A percentile compares a stretch with the other conserved stretches of the same genome.
Evolutionary conservation across 2,113 vertebrate genomes (phyloP).

Genomic region (Alaudala cheleensis): DNA sequence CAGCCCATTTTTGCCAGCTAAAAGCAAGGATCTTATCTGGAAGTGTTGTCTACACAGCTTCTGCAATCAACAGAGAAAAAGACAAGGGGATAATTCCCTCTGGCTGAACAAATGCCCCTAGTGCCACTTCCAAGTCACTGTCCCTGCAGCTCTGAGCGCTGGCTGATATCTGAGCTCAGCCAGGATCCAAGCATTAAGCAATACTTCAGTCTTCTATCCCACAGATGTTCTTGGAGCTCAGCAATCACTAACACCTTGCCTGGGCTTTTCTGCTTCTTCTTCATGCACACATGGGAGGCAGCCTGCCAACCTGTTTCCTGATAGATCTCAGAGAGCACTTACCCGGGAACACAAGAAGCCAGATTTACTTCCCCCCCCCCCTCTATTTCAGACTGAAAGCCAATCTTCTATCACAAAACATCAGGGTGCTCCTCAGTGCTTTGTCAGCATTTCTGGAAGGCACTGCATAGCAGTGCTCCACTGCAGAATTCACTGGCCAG

Average conservation of each 20-base stretch:
- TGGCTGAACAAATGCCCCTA: background rate
- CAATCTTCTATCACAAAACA: background rate
- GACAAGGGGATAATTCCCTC: background rate
- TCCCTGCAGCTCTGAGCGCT: background rate
- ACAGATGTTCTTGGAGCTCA: background rate
- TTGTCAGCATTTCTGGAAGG: background rate
- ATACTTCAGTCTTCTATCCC: background rate
- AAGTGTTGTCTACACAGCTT: background rate
- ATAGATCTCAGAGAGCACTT: background rate
- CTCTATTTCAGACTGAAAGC: background rate
- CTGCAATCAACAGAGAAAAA: background rate
- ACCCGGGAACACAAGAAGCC: accelerated
- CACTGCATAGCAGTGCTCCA: background rate
- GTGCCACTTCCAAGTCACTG: background rate
- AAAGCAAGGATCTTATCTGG: background rate
- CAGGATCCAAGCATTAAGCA: background rate
- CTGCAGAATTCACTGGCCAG: background rate
- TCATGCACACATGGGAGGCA: background rate
- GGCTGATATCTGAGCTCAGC: background rate
- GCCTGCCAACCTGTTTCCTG: background rate
- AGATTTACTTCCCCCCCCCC: accelerated
- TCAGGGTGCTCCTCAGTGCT: background rate
- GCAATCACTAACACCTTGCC: background rate
- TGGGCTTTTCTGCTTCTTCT: background rate
- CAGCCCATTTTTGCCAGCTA: background rate